Base-by-base conservation (phyloP, 2,113 vertebrate species). In the Poeciliopsis prolifica region DNA sequence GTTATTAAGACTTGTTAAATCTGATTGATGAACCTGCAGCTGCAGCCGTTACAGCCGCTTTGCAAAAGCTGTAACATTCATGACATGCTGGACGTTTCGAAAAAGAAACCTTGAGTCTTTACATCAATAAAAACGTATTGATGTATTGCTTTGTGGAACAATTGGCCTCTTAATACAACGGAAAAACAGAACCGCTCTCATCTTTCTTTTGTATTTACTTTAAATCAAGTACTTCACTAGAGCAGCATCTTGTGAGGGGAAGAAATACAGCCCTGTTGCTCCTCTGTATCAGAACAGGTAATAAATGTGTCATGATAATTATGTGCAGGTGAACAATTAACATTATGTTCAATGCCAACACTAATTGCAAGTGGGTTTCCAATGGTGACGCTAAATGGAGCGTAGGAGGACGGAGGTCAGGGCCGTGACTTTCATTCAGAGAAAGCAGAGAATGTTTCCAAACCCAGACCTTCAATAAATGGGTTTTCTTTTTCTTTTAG, bases 361-460 rank as follows among this genome's bases (percentile, higher is more conserved):
- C 61, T 28, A 17, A 33, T 29, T 44, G 33, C 6, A 29, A 67
- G 17, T 19, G 11, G 60, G 3, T 19, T 37, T 40, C 2, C 15
- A 28, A 28, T 63, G 66, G 11, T 51, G 19, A 26, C n/a, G 31
- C 7, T 14, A 37, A 19, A 63, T n/a, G 13, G 61, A 70, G 68
- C 74, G 65, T 29, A 65, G 28, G 61, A 65, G n/a, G 30, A 69
- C 3, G n/a, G 42, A 48, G 54, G 62, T 66, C 58, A 60, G n/a
- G 29, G 54, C 29, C 31, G 62, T 77, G 58, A 29, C 63, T 66
- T 74, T 54, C 31, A 40, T 65, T 65, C 29, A 68, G 31, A 42
- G 3, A n/a, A 31, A 37, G 30, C 12, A 58, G 26, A 70, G 31
- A 31, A 11, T 33, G 5, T 0, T 17, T 62, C 26, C 26, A 51